These are phyloP conservation scores for Lycocerus yunnanus DNA, from an alignment of 2,888 invertebrate species.

Conservation along the genomic window DNA sequence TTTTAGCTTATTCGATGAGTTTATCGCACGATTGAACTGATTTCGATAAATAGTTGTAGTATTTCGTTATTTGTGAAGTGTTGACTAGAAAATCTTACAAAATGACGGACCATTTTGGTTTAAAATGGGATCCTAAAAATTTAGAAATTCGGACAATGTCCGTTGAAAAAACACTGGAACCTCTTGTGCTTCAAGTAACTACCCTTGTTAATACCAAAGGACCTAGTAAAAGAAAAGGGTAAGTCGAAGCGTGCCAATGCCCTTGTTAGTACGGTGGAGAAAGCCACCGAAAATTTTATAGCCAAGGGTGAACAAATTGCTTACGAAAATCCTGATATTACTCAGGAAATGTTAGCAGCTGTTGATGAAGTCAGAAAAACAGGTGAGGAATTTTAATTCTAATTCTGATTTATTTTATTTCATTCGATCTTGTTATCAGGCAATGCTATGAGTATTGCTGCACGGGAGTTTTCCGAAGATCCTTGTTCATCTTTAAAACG, in stretches of 20 bases:
- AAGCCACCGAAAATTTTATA: conserved; percentile 95
- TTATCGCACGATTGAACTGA: not conserved
- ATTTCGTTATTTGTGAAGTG: not conserved
- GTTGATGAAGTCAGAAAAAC: conserved; percentile 96
- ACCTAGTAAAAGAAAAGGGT: conserved; percentile 91
- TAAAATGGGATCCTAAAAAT: conserved; percentile 96
- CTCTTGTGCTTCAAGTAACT: conserved; percentile 94
- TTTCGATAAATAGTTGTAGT: not conserved
- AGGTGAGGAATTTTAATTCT: conserved; percentile 60
- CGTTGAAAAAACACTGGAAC: conserved; percentile 95
- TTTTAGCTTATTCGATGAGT: not conserved
- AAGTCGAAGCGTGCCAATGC: conserved; percentile 96
- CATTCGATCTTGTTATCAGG: conserved; percentile 58
- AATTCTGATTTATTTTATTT: not conserved
- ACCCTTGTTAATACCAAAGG: conserved; percentile 97
- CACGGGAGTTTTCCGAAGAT: conserved; percentile 95
- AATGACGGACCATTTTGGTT: conserved; percentile 67
- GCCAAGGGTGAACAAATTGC: conserved; percentile 95
- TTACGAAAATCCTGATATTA: conserved; percentile 94
- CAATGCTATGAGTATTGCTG: conserved; percentile 84
- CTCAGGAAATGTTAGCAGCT: conserved; percentile 92
- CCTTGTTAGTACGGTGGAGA: conserved; percentile 93
- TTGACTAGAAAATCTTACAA: not conserved
- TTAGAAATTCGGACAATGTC: conserved; percentile 97
- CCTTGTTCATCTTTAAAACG: conserved; percentile 95